Evolutionary conservation across 2,888 invertebrate genomes (phyloP).

Genomic region (Nineta flava): DNA sequence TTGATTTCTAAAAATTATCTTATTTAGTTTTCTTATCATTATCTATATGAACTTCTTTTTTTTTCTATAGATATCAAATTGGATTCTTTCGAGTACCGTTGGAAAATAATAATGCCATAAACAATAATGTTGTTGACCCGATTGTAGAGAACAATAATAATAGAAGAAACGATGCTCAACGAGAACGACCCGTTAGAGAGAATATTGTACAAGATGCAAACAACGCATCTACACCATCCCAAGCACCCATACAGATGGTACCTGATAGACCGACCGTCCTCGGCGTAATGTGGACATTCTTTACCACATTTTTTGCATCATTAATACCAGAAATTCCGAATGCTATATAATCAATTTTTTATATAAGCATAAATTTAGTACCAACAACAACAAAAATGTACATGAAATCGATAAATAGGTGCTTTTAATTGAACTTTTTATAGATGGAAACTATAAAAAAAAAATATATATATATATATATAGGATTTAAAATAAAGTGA

Average conservation of each 20-base stretch:
- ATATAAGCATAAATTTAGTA: neutral
- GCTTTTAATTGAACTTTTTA: no score
- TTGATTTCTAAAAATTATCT: no score
- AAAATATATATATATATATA: no score
- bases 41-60: slow-evolving; percentile 10
- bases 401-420: no score
- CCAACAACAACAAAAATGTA: no score
- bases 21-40: no score
- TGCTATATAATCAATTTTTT: slow-evolving; percentile 28
- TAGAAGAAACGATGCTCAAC: slow-evolving; percentile 6
- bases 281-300: slow-evolving; percentile 74
- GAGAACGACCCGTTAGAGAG: slow-evolving; percentile 16
- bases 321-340: slow-evolving; percentile 79
- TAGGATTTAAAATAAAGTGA: no score
- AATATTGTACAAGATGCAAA: slow-evolving; percentile 9
- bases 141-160: slow-evolving; percentile 13
- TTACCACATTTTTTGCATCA: slow-evolving; percentile 86
- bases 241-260: slow-evolving; percentile 14
- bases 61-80: slow-evolving; percentile 44
- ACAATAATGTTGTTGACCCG: slow-evolving; percentile 19
- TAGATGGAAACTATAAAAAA: no score
- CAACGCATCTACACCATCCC: slow-evolving; percentile 15
- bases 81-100: slow-evolving; percentile 55
- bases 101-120: slow-evolving; percentile 27
- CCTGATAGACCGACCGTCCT: slow-evolving; percentile 45